Conservation (phyloP, 2,888 invertebrate species). For the Nemotelus nigrinus region DNA sequence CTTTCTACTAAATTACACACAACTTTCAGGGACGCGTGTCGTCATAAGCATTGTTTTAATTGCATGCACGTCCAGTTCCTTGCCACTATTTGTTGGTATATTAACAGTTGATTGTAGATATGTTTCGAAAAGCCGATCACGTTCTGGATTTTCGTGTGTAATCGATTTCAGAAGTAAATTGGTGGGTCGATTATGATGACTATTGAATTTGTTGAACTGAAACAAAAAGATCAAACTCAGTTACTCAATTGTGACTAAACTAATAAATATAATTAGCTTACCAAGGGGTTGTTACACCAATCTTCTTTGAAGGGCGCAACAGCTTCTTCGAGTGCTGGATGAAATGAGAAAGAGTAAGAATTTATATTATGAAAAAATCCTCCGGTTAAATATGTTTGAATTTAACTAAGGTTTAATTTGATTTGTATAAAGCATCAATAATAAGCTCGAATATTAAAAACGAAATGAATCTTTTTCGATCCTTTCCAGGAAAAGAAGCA, state of each 20-base stretch:
- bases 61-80: conserved; percentile 75
- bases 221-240: conserved; percentile 1
- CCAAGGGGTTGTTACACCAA: conserved; percentile 40
- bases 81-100: conserved; percentile 27
- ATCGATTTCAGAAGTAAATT: conserved; percentile 50
- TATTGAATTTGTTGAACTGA: conserved; percentile 49
- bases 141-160: conserved; percentile 41
- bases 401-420: too few species aligned
- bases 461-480: too few species aligned
- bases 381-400: not conserved
- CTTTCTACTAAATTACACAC: conserved; percentile 69
- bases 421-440: too few species aligned
- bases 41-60: conserved; percentile 83
- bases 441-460: too few species aligned
- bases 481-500: too few species aligned
- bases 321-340: conserved; percentile 36
- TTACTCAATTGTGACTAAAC: not conserved
- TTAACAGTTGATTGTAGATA: conserved; percentile 41
- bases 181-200: conserved; percentile 51
- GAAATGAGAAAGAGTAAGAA: not conserved
- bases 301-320: conserved; percentile 38
- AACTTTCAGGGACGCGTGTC: conserved; percentile 82
- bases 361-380: not conserved
- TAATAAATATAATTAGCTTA: not conserved
- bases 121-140: conserved; percentile 36